phyloP scores from a whole-genome alignment of 2,797 vertebrate species.

The Oceanodroma leucorhoa region DNA sequence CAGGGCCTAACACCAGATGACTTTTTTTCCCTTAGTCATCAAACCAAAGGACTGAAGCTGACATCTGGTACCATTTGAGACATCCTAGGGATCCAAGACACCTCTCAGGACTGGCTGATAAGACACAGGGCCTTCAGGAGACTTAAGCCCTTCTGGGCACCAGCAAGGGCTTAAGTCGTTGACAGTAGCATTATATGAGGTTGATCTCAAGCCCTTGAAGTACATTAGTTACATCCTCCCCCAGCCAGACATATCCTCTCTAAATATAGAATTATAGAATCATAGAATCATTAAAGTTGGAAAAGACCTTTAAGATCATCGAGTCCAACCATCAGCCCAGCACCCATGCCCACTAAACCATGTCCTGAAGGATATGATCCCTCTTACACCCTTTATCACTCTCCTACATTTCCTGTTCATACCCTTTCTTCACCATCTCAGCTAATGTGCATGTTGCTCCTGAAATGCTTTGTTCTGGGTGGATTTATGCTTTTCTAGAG shows the following conservation, averaged over 20 bases:
- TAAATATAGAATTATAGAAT: background rate
- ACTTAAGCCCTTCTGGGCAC: background rate
- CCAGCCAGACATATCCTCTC: background rate
- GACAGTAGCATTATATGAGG: background rate
- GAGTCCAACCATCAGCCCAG: too few species aligned
- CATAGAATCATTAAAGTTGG: too few species aligned
- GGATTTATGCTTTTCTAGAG: background rate
- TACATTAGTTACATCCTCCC: background rate
- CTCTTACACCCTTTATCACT: background rate
- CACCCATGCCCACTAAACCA: too few species aligned
- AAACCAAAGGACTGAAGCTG: background rate
- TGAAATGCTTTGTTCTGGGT: background rate
- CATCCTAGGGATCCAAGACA: background rate
- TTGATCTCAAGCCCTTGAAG: background rate
- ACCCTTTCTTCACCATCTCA: background rate
- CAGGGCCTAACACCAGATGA: background rate
- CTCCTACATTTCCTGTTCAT: background rate
- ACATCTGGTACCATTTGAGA: background rate
- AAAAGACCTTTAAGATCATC: too few species aligned
- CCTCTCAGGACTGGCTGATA: background rate
- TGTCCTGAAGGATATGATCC: background rate
- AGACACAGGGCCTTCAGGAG: background rate
- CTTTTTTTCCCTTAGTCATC: background rate
- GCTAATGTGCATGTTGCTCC: background rate
- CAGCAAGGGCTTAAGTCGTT: background rate